Conservation (phyloP, 2,797 vertebrate species). For the Paguma larvata region DNA sequence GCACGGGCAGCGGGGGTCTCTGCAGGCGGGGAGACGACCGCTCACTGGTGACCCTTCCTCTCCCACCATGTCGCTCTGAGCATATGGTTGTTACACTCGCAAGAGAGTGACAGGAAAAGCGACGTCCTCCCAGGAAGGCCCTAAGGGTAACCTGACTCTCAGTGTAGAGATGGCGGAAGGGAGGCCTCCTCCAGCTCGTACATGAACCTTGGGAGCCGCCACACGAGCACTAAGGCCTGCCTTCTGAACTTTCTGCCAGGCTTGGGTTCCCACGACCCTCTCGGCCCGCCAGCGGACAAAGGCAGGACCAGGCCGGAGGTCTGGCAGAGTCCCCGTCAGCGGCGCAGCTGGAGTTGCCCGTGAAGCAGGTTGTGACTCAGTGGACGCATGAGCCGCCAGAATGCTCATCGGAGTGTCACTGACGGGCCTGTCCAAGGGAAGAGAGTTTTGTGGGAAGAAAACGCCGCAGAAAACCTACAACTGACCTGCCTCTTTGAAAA, state of each 20-base stretch:
- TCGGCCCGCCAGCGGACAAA: accelerated
- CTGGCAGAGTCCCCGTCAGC: background rate
- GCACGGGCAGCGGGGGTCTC: background rate
- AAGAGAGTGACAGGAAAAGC: background rate
- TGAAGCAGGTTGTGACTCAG: background rate
- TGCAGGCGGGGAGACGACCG: background rate
- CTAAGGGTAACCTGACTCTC: background rate
- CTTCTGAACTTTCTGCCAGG: background rate
- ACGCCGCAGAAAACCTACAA: background rate
- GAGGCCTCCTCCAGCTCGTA: background rate
- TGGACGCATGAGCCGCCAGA: accelerated
- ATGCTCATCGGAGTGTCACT: accelerated
- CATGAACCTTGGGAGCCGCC: background rate
- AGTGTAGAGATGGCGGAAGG: background rate
- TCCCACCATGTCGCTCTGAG: background rate
- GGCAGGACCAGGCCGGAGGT: background rate
- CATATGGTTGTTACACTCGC: background rate
- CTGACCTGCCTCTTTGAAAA: background rate
- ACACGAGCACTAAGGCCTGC: background rate
- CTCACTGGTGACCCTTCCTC: background rate
- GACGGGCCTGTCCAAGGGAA: background rate
- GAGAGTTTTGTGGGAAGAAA: background rate
- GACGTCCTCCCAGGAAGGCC: background rate
- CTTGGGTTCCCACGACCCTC: background rate
- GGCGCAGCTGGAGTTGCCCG: background rate